Percentiles rank a stretch among this genome's conserved stretches.
phyloP scores from a whole-genome alignment of 2,797 vertebrate species.

The Epinephelus awoara region DNA sequence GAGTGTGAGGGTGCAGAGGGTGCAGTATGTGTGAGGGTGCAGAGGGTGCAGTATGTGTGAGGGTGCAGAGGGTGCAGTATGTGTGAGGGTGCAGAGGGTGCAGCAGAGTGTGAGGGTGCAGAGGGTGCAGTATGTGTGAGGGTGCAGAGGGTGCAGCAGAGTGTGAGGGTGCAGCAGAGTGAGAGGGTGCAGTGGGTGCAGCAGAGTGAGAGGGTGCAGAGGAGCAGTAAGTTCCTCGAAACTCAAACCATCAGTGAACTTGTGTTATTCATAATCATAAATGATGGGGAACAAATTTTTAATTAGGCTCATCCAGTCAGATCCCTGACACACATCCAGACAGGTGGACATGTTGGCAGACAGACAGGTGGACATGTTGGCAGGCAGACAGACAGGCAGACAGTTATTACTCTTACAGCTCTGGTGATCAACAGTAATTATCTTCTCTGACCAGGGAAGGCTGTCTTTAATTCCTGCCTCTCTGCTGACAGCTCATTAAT shows the following conservation, averaged over 20 bases:
- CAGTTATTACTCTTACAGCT: constrained; percentile 50
- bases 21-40: no score
- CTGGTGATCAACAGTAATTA: constrained; percentile 76
- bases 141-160: no score
- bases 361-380: background rate
- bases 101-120: no score
- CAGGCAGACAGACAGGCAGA: constrained; percentile 33
- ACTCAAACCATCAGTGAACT: background rate
- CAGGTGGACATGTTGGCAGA: background rate
- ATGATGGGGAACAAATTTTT: constrained; percentile 21
- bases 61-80: no score
- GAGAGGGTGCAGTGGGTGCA: no score
- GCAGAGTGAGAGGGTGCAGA: background rate
- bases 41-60: no score
- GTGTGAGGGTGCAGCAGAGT: no score
- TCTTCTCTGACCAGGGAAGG: constrained; percentile 66
- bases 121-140: no score
- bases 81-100: no score
- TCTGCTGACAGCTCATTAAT: constrained; percentile 82
- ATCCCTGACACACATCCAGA: background rate
- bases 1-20: no score
- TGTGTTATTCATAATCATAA: constrained; percentile 17
- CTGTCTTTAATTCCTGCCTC: constrained; percentile 62
- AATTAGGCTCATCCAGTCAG: background rate
- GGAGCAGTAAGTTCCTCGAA: background rate